Percentiles rank a stretch among this genome's conserved stretches.
These are phyloP conservation scores for Sebastes cheni DNA, from an alignment of 2,797 vertebrate genomes.

Conservation along the genomic window DNA sequence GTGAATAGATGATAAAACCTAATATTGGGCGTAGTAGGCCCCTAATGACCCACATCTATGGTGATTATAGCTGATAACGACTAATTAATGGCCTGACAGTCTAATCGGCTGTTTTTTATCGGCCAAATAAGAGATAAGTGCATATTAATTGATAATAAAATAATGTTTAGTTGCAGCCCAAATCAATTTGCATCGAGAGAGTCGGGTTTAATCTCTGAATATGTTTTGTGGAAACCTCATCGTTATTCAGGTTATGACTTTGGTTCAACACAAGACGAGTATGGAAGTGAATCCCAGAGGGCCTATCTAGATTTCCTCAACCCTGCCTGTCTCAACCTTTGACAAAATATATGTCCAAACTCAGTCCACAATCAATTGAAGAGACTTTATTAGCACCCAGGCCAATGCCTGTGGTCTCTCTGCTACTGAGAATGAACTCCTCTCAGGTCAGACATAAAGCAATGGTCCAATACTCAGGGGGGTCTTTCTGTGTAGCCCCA, in stretches of 20 bases:
- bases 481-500: slow-evolving; percentile 29
- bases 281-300: background rate
- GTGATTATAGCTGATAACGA: background rate
- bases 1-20: background rate
- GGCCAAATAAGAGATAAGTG: background rate
- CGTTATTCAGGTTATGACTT: background rate
- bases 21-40: background rate
- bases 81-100: background rate
- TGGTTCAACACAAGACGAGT: background rate
- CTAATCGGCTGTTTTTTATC: background rate
- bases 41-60: background rate
- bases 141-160: background rate
- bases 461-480: slow-evolving; percentile 34
- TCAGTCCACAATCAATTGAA: slow-evolving; percentile 37
- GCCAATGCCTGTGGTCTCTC: slow-evolving; percentile 6
- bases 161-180: background rate
- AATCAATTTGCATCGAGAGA: background rate
- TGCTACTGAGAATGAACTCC: slow-evolving; percentile 18
- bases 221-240: background rate
- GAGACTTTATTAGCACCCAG: slow-evolving; percentile 45
- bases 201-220: background rate
- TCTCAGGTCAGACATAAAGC: slow-evolving; percentile 39
- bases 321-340: background rate
- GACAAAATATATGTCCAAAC: slow-evolving; percentile 2
- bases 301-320: background rate